These are phyloP conservation scores for Palaemon carinicauda DNA, from an alignment of 1,140 invertebrate genomes.

Conservation along the genomic window DNA sequence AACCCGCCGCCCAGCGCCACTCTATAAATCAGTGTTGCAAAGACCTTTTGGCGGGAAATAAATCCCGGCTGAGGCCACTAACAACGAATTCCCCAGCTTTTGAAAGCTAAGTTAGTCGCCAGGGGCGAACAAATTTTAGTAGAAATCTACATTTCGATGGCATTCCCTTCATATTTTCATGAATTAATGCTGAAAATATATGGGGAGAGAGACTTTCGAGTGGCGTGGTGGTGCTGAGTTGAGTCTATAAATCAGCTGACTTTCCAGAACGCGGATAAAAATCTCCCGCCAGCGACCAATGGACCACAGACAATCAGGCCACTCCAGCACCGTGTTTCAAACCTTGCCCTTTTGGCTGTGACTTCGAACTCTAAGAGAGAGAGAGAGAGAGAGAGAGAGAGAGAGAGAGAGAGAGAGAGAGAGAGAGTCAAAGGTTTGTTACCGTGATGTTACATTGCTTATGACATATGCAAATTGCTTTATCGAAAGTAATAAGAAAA, in stretches of 20 bases:
- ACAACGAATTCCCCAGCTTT: background rate
- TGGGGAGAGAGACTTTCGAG: background rate
- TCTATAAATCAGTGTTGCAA: conserved; percentile 32
- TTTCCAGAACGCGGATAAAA: conserved; percentile 25
- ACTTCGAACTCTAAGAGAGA: background rate
- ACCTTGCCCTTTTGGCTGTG: background rate
- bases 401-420: too few relatives aligned
- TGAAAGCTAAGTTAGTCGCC: too few relatives aligned
- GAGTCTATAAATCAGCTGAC: conserved; percentile 32
- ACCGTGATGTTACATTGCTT: too few relatives aligned
- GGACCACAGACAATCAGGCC: conserved; percentile 23
- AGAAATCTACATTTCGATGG: background rate
- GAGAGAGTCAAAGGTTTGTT: too few relatives aligned
- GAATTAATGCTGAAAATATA: background rate
- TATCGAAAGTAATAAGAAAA: too few relatives aligned
- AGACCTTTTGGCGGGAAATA: conserved; percentile 5
- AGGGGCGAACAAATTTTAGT: background rate
- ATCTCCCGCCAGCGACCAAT: conserved; percentile 38
- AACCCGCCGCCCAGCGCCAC: conserved; percentile 9
- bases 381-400: too few relatives aligned
- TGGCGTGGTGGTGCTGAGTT: conserved; percentile 15
- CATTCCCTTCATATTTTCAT: background rate
- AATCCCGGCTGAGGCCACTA: background rate
- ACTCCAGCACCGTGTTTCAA: conserved; percentile 5
- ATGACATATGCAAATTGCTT: too few relatives aligned